Evolutionary conservation across 2,888 invertebrate genomes (phyloP).

Genomic region (Chymomyza caudatula): DNA sequence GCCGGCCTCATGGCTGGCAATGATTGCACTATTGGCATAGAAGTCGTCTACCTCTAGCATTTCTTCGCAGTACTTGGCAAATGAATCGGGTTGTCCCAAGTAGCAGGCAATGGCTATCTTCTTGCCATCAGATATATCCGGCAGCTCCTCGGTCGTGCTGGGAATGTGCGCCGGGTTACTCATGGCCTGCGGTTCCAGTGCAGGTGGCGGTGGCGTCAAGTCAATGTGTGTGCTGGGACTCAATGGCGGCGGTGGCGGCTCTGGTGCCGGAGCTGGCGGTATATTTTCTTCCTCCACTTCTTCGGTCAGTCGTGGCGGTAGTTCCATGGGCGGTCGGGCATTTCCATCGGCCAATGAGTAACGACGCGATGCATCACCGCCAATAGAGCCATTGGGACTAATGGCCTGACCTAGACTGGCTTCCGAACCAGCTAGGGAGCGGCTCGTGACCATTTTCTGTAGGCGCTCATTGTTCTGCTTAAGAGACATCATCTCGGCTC

Average conservation of each 20-base stretch:
- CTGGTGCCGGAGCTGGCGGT: conserved; percentile 76
- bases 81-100: conserved; percentile 89
- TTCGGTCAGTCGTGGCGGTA: conserved; percentile 76
- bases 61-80: conserved; percentile 84
- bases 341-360: conserved; percentile 82
- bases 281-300: conserved; percentile 78
- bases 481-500: conserved; percentile 94
- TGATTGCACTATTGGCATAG: conserved; percentile 79
- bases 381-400: conserved; percentile 77
- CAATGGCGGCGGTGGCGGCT: conserved; percentile 76
- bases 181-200: conserved; percentile 68
- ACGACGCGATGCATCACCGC: conserved; percentile 80
- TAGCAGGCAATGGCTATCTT: conserved; percentile 92
- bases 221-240: conserved; percentile 77
- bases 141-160: conserved; percentile 80
- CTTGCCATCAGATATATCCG: conserved; percentile 89
- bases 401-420: conserved; percentile 80
- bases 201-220: conserved; percentile 78
- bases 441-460: conserved; percentile 88
- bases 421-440: conserved; percentile 82
- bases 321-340: conserved; percentile 77
- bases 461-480: conserved; percentile 98
- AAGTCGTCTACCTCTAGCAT: conserved; percentile 83
- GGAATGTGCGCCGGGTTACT: conserved; percentile 75
- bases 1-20: conserved; percentile 77